phyloP scores from a whole-genome alignment of 1,140 invertebrate genomes.

The Pomacea maculata region DNA sequence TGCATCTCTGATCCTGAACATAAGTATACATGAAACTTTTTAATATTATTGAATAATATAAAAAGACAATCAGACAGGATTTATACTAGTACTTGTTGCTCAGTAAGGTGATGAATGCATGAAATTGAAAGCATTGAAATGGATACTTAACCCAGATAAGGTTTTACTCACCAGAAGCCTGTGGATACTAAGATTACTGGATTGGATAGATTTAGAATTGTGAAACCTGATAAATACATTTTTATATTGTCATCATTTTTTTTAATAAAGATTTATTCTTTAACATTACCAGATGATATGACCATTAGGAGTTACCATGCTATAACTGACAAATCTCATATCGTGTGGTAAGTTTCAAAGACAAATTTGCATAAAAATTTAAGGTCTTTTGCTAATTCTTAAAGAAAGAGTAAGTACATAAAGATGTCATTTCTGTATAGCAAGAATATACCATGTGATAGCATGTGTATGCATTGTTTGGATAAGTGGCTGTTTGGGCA shows the following conservation, averaged over 20 bases:
- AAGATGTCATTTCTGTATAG: too few species aligned
- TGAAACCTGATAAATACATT: not conserved
- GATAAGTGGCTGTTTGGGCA: not conserved
- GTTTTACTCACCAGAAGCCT: too few species aligned
- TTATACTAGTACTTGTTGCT: not conserved
- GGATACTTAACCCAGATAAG: too few species aligned
- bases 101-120: too few species aligned
- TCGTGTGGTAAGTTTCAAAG: not conserved
- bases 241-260: not conserved
- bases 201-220: not conserved
- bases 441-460: too few species aligned
- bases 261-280: not conserved
- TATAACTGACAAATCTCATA: not conserved
- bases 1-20: not conserved
- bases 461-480: conserved; percentile 16
- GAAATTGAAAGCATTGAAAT: too few species aligned
- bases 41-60: not conserved
- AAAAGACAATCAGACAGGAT: not conserved
- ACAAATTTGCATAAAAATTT: not conserved
- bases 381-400: not conserved
- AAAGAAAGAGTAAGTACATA: too few species aligned
- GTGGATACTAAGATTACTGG: too few species aligned
- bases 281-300: not conserved
- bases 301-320: not conserved
- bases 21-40: not conserved